Conservation (phyloP, 2,113 vertebrate genomes). For the Piaya cayana region DNA sequence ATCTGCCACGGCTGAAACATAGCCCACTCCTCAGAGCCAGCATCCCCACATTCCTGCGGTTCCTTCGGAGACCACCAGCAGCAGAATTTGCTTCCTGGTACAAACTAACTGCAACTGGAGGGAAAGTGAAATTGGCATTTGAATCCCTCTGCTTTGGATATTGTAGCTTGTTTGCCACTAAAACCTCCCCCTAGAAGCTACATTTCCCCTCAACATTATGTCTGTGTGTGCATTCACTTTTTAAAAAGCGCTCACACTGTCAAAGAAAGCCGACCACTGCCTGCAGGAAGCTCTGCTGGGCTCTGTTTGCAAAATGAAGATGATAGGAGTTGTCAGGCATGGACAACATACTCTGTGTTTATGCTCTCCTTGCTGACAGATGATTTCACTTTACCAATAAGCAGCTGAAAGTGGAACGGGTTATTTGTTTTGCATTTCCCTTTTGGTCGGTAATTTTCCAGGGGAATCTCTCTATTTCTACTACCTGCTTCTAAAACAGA, state of each 20-base stretch:
- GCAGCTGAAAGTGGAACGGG: not conserved
- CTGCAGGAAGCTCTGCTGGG: not conserved
- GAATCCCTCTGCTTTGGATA: not conserved
- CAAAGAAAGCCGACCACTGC: not conserved
- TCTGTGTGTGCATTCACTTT: not conserved
- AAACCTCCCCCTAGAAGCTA: not conserved
- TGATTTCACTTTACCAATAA: not conserved
- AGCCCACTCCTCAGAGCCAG: not conserved
- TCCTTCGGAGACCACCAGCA: not conserved
- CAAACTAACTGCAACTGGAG: not conserved
- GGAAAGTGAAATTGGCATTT: not conserved
- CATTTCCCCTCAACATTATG: not conserved
- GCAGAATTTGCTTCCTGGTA: not conserved
- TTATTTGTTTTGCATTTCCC: not conserved
- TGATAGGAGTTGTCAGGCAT: not conserved
- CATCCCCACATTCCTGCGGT: accelerated
- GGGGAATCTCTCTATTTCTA: not conserved
- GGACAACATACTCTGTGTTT: not conserved
- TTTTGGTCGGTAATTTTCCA: not conserved
- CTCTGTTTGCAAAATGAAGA: not conserved
- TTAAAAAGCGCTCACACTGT: not conserved
- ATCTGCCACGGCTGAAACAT: accelerated
- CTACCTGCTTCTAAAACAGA: not conserved
- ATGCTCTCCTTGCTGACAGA: not conserved
- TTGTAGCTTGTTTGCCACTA: not conserved